Base-by-base conservation (phyloP, 1,140 invertebrate genomes). In the Neotoxoptera formosana region DNA sequence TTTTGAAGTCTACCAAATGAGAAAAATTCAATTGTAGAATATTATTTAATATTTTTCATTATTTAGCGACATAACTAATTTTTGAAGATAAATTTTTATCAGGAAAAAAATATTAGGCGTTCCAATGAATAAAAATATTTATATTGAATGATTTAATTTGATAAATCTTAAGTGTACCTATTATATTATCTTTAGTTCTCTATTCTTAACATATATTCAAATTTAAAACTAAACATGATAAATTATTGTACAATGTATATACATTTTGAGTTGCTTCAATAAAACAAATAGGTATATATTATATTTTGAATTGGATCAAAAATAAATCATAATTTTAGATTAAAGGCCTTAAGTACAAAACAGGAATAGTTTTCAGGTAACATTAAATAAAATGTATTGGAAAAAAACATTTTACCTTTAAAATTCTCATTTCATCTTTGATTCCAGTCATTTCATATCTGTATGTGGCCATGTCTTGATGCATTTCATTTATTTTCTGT, bases 361-460 rank as follows among this genome's bases (percentile, higher is more conserved):
- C 34, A 89, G 21, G 36, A 41, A 53, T 36, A 76, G 21, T 41
- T 53, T 9, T 53, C 48, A 34, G 25, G 0, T 41, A 84, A 36
- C 51, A 20, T 53, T 45, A 67, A 20, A 0, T 25, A 36, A n/a
- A 81, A 76, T 47, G 8, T 48, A 67, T 8, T 34, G n/a, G 36
- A 84, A 41, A 93, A 30, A 89, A 56, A 93, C n/a, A 89, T 91
- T 56, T 88, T 94, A 94, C 94, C 83, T 94, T 94, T 34, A 94
- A 92, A 53, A 99, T 95, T 94, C 97, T 97, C 94, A 99, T 96
- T 95, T 99, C 98, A 94, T 98, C 95, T 95, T 98, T 98, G 94
- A 98, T 97, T 95, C 99, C 98, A 95, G 97, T 97, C 60, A 99
- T 97, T 94, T 98, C 97, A 94, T 98, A 96, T 95, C 98, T 97